phyloP scores from a whole-genome alignment of 2,797 vertebrate species.

The Ispidina picta region DNA sequence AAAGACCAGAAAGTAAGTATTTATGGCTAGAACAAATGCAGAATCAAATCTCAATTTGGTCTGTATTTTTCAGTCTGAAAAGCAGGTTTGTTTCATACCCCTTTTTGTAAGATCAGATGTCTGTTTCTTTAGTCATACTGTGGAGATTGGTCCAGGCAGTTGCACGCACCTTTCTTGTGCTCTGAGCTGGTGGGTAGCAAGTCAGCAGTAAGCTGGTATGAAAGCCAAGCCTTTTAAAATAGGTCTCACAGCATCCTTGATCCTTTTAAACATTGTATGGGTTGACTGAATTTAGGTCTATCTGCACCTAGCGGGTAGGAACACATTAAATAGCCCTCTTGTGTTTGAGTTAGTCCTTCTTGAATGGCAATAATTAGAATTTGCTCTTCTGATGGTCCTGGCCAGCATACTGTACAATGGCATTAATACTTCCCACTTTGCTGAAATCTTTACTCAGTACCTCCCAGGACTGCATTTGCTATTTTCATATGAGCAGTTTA shows the following conservation, averaged over 20 bases:
- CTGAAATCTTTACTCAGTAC: not conserved
- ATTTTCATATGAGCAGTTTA: not conserved
- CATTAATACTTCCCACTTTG: not conserved
- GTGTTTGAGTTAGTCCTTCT: not conserved
- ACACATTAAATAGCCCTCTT: not conserved
- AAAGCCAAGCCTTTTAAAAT: not conserved
- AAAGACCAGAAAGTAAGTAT: not conserved
- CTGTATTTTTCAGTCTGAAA: not conserved
- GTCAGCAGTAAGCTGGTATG: not conserved
- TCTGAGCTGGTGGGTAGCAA: not conserved
- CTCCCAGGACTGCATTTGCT: not conserved
- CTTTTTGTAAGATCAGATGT: not conserved
- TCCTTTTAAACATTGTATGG: not conserved
- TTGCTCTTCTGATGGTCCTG: not conserved
- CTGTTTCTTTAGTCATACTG: not conserved
- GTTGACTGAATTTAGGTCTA: not conserved
- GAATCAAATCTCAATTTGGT: not conserved
- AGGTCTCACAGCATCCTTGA: not conserved
- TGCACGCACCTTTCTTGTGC: not conserved
- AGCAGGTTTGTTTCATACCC: not conserved
- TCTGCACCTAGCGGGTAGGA: constrained; percentile 1
- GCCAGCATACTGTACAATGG: not conserved
- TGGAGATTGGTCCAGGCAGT: not conserved
- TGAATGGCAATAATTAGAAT: not conserved
- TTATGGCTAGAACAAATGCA: not conserved